Conservation (phyloP, 2,797 vertebrate species). For the Acanthornis magna region DNA sequence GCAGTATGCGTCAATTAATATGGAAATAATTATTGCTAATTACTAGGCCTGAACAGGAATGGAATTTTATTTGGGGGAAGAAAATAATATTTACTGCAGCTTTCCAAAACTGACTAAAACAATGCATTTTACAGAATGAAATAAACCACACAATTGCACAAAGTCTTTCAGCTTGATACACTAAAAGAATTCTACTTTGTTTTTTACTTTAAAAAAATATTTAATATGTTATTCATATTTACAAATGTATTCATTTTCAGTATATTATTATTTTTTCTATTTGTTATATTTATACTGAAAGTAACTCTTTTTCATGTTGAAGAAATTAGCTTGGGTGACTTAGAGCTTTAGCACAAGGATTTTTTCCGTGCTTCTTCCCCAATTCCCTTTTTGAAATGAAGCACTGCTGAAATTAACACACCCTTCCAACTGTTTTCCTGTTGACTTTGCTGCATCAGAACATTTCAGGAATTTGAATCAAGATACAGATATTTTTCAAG, state of each 20-base stretch:
- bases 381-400: not conserved
- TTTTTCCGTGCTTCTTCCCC: not conserved
- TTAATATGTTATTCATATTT: not conserved
- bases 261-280: not conserved
- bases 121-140: not conserved
- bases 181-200: not conserved
- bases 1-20: not conserved
- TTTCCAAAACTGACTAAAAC: not conserved
- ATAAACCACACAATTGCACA: not conserved
- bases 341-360: not conserved
- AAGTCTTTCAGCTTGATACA: not conserved
- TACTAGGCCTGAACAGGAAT: not conserved
- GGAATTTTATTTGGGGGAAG: not conserved
- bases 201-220: not conserved
- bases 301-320: not conserved
- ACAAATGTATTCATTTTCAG: not conserved
- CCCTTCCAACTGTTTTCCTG: not conserved
- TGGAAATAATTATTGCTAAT: not conserved
- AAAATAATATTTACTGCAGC: not conserved
- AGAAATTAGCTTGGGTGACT: not conserved
- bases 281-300: not conserved
- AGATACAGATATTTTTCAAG: not conserved
- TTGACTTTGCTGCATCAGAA: not conserved
- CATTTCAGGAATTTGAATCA: not conserved
- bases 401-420: not conserved